These are phyloP conservation scores for Champsocephalus gunnari DNA, from an alignment of 2,797 vertebrate species.

Conservation along the genomic window DNA sequence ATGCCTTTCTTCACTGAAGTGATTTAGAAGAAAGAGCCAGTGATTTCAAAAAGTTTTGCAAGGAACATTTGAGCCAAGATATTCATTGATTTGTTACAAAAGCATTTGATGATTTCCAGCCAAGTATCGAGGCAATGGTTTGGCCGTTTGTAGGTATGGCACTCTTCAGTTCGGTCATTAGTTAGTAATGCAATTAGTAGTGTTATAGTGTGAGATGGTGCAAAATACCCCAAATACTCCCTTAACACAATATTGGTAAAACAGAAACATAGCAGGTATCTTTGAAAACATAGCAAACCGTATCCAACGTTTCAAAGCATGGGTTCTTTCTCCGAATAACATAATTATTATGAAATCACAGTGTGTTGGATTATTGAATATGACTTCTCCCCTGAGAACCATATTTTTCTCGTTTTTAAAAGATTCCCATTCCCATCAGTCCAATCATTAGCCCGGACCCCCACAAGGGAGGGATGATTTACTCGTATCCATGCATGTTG, in stretches of 20 bases:
- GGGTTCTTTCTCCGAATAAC: background rate
- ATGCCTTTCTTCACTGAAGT: slow-evolving; percentile 16
- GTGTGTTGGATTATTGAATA: background rate
- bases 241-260: background rate
- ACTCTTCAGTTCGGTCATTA: background rate
- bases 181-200: background rate
- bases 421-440: background rate
- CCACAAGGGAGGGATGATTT: background rate
- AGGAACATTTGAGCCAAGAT: background rate
- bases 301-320: background rate
- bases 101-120: background rate
- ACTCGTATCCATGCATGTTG: background rate
- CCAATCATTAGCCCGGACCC: slow-evolving; percentile 7
- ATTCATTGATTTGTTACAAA: background rate
- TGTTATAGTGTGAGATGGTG: too few relatives aligned
- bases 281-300: background rate
- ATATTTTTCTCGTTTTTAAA: background rate
- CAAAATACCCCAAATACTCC: background rate
- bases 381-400: background rate
- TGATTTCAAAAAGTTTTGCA: slow-evolving; percentile 1
- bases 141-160: background rate
- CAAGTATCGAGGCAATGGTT: background rate
- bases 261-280: background rate
- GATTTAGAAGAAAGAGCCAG: slow-evolving; percentile 3
- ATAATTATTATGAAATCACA: background rate